Percentiles rank a stretch among this genome's conserved stretches.
Conservation (phyloP, 2,797 vertebrate genomes). For the Kryptopterus vitreolus region DNA sequence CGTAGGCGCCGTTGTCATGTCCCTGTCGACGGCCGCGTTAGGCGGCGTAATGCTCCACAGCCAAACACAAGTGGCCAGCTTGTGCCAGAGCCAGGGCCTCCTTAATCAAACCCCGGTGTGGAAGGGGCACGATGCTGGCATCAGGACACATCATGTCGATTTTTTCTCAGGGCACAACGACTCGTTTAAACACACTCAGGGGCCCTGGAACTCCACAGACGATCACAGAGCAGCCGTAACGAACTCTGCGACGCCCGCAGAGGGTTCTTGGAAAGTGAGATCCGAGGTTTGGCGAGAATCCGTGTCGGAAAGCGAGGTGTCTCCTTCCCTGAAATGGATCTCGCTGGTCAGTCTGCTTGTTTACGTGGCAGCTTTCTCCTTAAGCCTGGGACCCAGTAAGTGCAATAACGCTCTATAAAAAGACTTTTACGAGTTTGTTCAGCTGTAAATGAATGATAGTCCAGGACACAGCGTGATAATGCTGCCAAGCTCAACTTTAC, state of each 20-base stretch:
- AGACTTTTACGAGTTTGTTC: no score
- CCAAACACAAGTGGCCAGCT: constrained; percentile 78
- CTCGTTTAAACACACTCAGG: constrained; percentile 38
- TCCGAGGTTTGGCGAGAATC: constrained; percentile 38
- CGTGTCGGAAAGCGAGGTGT: constrained; percentile 55
- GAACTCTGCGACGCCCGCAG: constrained; percentile 17
- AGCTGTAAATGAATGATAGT: neutral
- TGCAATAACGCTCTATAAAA: constrained; percentile 33
- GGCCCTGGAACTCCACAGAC: constrained; percentile 39
- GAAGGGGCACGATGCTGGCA: constrained; percentile 53
- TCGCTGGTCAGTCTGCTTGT: constrained; percentile 87
- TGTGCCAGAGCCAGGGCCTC: constrained; percentile 75
- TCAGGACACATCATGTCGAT: constrained; percentile 47
- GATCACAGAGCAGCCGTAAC: constrained; percentile 22
- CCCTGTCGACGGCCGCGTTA: constrained; percentile 78
- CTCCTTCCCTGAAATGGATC: constrained; percentile 82
- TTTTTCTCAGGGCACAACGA: constrained; percentile 33
- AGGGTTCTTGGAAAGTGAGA: constrained; percentile 30
- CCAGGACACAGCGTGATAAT: no score
- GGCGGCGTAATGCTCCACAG: constrained; percentile 83
- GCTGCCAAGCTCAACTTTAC: no score
- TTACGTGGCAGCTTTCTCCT: constrained; percentile 90
- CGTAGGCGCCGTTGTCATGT: constrained; percentile 85
- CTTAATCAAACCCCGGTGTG: constrained; percentile 67
- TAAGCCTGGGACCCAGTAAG: constrained; percentile 97